Conservation (phyloP, 2,797 vertebrate species). For the Labeo calbasu region DNA sequence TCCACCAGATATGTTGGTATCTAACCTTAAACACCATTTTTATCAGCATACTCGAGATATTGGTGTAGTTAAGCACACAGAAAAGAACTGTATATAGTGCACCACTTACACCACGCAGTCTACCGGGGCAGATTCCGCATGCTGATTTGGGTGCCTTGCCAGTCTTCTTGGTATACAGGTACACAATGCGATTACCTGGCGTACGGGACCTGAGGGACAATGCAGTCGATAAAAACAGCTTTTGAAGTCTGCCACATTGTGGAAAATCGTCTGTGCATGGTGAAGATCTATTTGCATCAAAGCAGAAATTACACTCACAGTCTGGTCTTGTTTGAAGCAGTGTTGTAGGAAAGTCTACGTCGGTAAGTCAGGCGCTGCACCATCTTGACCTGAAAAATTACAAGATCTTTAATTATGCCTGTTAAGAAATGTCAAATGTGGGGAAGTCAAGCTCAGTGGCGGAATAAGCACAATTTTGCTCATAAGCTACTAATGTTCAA, state of each 20-base stretch:
- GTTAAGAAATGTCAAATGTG: neutral
- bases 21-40: neutral
- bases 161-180: conserved; percentile 98
- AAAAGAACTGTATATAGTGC: neutral
- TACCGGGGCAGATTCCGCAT: conserved; percentile 95
- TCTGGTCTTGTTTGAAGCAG: conserved; percentile 96
- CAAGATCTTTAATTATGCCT: neutral
- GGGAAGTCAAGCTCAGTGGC: neutral
- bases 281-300: neutral
- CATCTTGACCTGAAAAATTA: conserved; percentile 80
- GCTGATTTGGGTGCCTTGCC: conserved; percentile 97
- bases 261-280: too few relatives aligned
- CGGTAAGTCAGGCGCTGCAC: conserved; percentile 98
- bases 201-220: conserved; percentile 87
- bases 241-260: neutral
- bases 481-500: neutral
- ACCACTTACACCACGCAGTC: conserved; percentile 93
- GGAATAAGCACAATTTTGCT: neutral
- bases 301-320: conserved; percentile 83
- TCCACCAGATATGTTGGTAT: neutral
- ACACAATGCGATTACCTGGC: conserved; percentile 96
- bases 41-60: neutral
- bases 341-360: conserved; percentile 99
- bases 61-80: neutral
- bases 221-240: neutral